Base-by-base conservation (phyloP, 2,888 invertebrate genomes). In the Blastobasis lacticolella region DNA sequence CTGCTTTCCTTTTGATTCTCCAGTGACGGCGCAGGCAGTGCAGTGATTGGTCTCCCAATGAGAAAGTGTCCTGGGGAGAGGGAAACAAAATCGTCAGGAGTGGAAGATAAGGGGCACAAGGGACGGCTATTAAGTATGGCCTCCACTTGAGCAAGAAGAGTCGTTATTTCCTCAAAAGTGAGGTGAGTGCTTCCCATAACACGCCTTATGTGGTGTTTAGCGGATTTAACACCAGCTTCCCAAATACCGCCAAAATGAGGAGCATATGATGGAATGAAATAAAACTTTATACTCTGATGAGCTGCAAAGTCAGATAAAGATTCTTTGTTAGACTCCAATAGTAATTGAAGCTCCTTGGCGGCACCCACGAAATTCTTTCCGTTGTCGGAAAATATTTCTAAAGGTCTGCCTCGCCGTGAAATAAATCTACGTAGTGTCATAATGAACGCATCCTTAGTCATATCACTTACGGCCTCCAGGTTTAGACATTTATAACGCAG, bases 21-120 rank as follows among this genome's bases (percentile, higher is more conserved):
- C 43, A 47, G 10, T 36, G 46, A 10, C 10, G 38, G 46, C 36
- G 51, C 6, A 1, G 51, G 47, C 10, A 51, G 38, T 9, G 51
- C 42, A 43, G 10, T 53, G 46, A 56, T 37, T 4, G 58, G 52
- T n/a, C 56, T 38, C 10, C 58, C 58, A 9, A 56, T 56, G 4
- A 58, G 36, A 43, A 58, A 59, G 54, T 59, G 57, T 23, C 56
- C 59, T 46, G 58, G 60, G 36, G 57, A 44, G 4, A 60, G 48
- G 48, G 49, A 49, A 8, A 48, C 50, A 37, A 53, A 44, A 43
- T 60, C 57, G 40, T 55, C n/a, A 41, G 58, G 57, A 10, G 42
- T 49, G 4, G 49, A 48, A 6, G 53, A 49, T 4, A 57, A 37
- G 5, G 52, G 54, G n/a, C 52, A 50, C 6, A 54, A 49, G 6